Conservation (phyloP, 2,113 vertebrate species). For the Brachyistius frenatus region DNA sequence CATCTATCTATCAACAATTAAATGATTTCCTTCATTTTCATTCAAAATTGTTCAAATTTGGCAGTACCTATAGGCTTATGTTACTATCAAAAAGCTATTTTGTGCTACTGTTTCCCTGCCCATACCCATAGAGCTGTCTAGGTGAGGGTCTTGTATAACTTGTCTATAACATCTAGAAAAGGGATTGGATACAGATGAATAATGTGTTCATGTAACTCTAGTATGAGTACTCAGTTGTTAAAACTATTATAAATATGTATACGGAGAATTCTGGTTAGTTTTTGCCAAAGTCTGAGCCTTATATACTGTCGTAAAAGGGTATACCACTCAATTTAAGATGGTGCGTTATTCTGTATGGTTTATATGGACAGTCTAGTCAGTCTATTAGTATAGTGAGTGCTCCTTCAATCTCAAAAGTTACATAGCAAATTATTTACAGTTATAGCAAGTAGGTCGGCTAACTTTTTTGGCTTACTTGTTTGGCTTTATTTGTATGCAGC, state of each 20-base stretch:
- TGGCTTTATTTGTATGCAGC: too few relatives aligned
- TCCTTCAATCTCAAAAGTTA: background rate
- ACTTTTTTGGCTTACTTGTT: too few relatives aligned
- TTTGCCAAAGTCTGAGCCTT: conserved; percentile 53
- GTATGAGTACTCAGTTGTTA: background rate
- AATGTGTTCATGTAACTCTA: background rate
- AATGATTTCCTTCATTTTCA: background rate
- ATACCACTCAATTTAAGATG: conserved; percentile 41
- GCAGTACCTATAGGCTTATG: background rate
- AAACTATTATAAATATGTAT: conserved; percentile 10
- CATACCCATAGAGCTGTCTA: background rate
- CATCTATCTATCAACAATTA: conserved; percentile 12
- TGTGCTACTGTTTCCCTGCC: background rate
- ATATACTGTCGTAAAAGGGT: conserved; percentile 40
- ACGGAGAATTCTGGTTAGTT: conserved; percentile 27
- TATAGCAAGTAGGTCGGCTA: too few relatives aligned
- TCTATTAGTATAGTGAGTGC: conserved; percentile 4
- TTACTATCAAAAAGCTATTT: conserved; percentile 1
- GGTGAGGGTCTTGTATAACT: conserved; percentile 4
- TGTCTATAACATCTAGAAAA: conserved; percentile 4
- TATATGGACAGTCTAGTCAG: background rate
- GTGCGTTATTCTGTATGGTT: background rate
- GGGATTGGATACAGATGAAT: background rate
- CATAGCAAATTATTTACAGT: background rate
- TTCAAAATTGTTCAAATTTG: background rate